phyloP scores from a whole-genome alignment of 1,140 invertebrate genomes.

The Drosophila aff. region DNA sequence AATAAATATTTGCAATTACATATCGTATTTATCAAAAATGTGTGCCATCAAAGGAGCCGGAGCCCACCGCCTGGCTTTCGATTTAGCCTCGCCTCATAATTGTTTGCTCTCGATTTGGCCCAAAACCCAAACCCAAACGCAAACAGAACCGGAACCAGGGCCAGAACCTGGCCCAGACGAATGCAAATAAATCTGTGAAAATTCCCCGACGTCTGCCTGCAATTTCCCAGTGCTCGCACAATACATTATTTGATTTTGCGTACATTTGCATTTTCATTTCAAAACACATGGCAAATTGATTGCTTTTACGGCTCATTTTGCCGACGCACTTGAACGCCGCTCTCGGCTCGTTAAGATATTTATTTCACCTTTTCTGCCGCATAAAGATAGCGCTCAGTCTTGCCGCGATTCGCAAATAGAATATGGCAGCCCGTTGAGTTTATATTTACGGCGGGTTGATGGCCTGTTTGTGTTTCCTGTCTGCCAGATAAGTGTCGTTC shows the following conservation, averaged over 20 bases:
- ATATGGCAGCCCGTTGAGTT: conserved; percentile 14
- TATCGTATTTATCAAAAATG: conserved; percentile 72
- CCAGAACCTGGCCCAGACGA: conserved; percentile 16
- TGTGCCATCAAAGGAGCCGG: conserved; percentile 32
- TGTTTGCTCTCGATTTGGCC: conserved; percentile 14
- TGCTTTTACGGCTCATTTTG: conserved; percentile 81
- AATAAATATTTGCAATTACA: conserved; percentile 82
- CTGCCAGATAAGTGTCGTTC: conserved; percentile 41
- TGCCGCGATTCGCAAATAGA: conserved; percentile 35
- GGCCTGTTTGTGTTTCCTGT: conserved; percentile 47
- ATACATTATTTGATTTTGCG: conserved; percentile 56
- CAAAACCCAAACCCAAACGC: conserved; percentile 18
- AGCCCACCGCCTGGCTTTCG: conserved; percentile 8
- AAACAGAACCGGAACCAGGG: not conserved
- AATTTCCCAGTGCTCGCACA: conserved; percentile 24
- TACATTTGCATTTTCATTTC: conserved; percentile 65
- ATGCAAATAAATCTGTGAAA: conserved; percentile 70
- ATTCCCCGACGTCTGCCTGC: conserved; percentile 46
- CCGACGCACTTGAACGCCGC: conserved; percentile 42
- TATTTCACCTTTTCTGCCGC: conserved; percentile 58
- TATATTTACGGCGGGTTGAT: conserved; percentile 40
- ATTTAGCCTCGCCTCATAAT: conserved; percentile 14
- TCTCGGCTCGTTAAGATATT: conserved; percentile 69
- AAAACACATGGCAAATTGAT: conserved; percentile 81
- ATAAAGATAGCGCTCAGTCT: conserved; percentile 57